A percentile compares a stretch with the other conserved stretches of the same genome.
Evolutionary conservation across 2,113 vertebrate genomes (phyloP).

Genomic region (Pandion haliaetus): DNA sequence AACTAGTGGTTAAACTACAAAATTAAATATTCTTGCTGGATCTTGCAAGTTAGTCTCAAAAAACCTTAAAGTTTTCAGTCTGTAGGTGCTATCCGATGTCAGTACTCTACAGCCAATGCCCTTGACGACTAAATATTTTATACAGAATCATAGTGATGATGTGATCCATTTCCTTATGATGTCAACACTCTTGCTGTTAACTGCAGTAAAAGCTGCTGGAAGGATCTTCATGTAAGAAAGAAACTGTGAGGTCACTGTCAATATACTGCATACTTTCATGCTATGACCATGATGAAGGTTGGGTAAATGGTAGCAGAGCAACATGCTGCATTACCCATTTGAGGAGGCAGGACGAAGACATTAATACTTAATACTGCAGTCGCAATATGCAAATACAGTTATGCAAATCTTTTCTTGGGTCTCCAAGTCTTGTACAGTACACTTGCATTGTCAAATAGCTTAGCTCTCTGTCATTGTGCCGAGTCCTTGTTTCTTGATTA

Average conservation of each 20-base stretch:
- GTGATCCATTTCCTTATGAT: neutral
- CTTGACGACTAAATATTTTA: neutral
- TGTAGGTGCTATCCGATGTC: neutral
- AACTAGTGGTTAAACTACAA: neutral
- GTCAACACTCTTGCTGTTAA: neutral
- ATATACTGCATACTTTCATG: neutral
- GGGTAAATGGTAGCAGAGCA: neutral
- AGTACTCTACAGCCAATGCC: neutral
- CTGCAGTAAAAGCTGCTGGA: neutral
- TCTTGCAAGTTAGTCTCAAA: neutral
- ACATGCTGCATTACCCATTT: neutral
- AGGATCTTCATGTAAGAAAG: neutral
- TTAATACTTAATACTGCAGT: neutral
- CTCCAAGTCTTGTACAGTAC: neutral
- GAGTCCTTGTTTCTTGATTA: neutral
- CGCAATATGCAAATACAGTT: neutral
- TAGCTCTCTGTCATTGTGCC: neutral
- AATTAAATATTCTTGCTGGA: neutral
- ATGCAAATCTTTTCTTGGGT: neutral
- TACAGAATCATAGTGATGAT: neutral
- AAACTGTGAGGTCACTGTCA: neutral
- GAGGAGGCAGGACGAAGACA: neutral
- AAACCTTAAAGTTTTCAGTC: neutral
- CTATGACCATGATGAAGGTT: neutral
- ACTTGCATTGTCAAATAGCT: neutral